Base-by-base conservation (phyloP, 1,140 invertebrate species). In the Drosophila saltans region DNA sequence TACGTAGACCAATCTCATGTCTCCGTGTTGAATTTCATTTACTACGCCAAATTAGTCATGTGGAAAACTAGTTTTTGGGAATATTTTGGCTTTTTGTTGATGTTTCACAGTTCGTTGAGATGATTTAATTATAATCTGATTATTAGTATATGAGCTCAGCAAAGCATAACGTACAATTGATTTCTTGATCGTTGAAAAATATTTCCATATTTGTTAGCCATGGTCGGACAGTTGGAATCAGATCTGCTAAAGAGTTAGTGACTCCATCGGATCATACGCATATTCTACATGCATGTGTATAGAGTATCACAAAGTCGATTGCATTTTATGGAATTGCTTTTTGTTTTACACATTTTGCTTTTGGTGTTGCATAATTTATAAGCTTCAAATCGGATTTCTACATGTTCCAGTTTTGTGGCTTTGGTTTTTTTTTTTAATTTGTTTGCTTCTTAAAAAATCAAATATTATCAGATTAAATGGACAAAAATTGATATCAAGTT, bases 101-200 rank as follows among this genome's bases (percentile, higher is more conserved):
- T 43, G 30, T 60, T 76, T 77, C 74, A 76, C 74, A 76, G 66
- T 76, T 39, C 16, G 73, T 65, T 76, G 74, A 60, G 69, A 74
- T 76, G 66, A 76, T 59, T 76, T 56, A 70, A 76, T 75, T 61
- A 56, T 74, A 76, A 66, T 28, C 39, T 24, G 45, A 52, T 52
- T 52, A 52, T 52, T 8, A 52, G 24, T 52, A 52, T 26, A 24
- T 1, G 16, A 48, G 45, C 7, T 16, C 45, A 48, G 60, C 73
- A 76, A 76, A 64, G 65, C 73, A 57, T 69, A 43, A 45, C 72
- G 33, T 75, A 75, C 52, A 43, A 33, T 75, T 57, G 16, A 33
- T 43, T 48, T 33, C 58, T 52, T 56, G 30, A 4, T 3, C 39
- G 41, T 48, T 75, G 0, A 68, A 16, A 4, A 52, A 24, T 9